Base-by-base conservation (phyloP, 2,888 invertebrate genomes). In the Volucella zonaria region DNA sequence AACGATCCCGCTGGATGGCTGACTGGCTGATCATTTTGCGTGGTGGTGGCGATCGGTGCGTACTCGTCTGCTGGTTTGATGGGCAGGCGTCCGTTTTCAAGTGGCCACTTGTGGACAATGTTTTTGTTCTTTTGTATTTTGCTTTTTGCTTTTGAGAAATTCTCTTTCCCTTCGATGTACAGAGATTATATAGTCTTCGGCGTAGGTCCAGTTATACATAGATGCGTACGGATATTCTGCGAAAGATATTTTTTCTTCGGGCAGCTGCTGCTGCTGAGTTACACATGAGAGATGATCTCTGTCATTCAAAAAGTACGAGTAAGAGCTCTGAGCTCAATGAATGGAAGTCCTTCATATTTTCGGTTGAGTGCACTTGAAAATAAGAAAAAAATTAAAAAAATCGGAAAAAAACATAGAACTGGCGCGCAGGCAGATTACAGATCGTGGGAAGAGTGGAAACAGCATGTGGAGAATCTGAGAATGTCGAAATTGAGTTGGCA, bases 81-180 rank as follows among this genome's bases (percentile, higher is more conserved):
- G 71, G 80, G 67, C 80, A 81, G 85, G 81, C 85, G 76, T 85
- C 76, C 76, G 42, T 68, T 62, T 81, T 85, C 85, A 81, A 85
- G 85, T 85, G 85, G 85, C 81, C 85, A 85, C 85, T 85, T 81
- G 81, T 76, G 76, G 61, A 73, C 45, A 73, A 49, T 64, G 12
- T 59, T 58, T 49, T 23, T 31, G 38, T 45, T 40, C 31, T 59
- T 71, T 42, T 51, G 42, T 31, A 8, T 51, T 38, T 40, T 49
- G 2, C 0, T 2, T 23, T 31, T 31, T 31, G 31, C 31, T 49
- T 49, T 58, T n/a, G 6, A 58, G 59, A 61, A 52, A 52, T 61
- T 62, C 43, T 73, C 42, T 14, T 47, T 42, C 42, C 45, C 52
- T 78, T 51, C 31, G 31, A 6, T 10, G 42, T 9, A 64, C 40